phyloP scores from a whole-genome alignment of 2,113 vertebrate species.

The Paedocypris sp. region DNA sequence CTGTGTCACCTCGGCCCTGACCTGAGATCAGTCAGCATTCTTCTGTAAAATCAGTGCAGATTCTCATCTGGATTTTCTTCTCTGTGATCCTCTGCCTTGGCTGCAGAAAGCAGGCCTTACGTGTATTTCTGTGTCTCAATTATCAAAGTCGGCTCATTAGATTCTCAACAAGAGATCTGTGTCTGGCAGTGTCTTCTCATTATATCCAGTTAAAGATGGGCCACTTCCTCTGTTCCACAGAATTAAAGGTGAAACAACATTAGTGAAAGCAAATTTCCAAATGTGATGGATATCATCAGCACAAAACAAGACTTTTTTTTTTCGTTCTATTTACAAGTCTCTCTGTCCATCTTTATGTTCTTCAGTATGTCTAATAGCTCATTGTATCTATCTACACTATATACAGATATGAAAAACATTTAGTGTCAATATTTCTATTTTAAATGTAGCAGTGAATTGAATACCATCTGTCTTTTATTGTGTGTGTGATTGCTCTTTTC shows the following conservation, averaged over 20 bases:
- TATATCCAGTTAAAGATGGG: not conserved
- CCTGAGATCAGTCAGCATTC: not conserved
- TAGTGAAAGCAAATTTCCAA: too few relatives aligned
- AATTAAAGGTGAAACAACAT: not conserved
- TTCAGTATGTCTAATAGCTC: too few relatives aligned
- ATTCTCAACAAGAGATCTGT: not conserved
- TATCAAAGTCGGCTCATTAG: constrained; percentile 16
- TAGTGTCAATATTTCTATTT: too few relatives aligned
- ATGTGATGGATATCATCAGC: too few relatives aligned
- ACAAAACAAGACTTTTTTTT: too few relatives aligned
- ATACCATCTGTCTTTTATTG: too few relatives aligned
- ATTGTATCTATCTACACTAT: too few relatives aligned
- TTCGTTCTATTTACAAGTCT: too few relatives aligned
- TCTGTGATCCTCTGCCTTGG: not conserved
- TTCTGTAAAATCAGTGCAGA: not conserved
- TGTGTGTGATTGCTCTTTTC: too few relatives aligned
- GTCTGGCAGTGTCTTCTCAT: not conserved
- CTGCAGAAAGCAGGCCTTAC: not conserved
- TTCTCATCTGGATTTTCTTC: not conserved
- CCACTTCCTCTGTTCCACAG: not conserved
- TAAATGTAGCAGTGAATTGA: too few relatives aligned
- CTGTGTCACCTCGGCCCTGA: not conserved
- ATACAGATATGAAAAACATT: too few relatives aligned
- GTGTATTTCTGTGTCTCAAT: not conserved
- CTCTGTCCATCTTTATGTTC: too few relatives aligned